Evolutionary conservation across 1,140 invertebrate species (phyloP).

Genomic region (Drosophila pectinifera): DNA sequence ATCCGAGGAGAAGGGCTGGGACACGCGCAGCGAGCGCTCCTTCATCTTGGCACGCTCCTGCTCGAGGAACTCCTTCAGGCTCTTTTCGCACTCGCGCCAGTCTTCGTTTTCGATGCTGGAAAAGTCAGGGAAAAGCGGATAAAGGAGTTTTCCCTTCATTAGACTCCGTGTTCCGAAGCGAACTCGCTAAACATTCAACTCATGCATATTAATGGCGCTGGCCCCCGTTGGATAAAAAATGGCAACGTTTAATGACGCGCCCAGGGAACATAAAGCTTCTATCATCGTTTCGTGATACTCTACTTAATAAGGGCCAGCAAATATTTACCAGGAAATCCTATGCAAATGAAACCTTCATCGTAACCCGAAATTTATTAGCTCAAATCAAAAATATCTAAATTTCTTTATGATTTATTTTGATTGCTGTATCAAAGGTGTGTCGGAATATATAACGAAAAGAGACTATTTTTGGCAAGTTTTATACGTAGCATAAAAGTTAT

Average conservation of each 20-base stretch:
- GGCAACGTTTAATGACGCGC: slow-evolving; percentile 23
- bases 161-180: slow-evolving; percentile 27
- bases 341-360: neutral
- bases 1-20: slow-evolving; percentile 75
- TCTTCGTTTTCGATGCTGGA: slow-evolving; percentile 76
- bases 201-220: slow-evolving; percentile 59
- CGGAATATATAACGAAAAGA: too few species aligned
- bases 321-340: neutral
- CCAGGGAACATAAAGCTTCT: neutral
- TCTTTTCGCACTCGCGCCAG: slow-evolving; percentile 80
- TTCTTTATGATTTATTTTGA: neutral
- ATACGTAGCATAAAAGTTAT: neutral
- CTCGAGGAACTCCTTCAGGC: slow-evolving; percentile 79
- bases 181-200: slow-evolving; percentile 49
- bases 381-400: neutral
- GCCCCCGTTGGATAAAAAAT: slow-evolving; percentile 1
- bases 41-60: slow-evolving; percentile 80
- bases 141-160: slow-evolving; percentile 37
- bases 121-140: neutral
- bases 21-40: slow-evolving; percentile 64
- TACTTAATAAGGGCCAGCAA: neutral
- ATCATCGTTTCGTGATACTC: slow-evolving; percentile 18
- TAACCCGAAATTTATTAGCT: neutral
- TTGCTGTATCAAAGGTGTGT: slow-evolving; percentile 4
- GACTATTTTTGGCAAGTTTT: neutral